Percentiles rank a stretch among this genome's conserved stretches.
Conservation (phyloP, 2,113 vertebrate genomes). For the Manacus vitellinus region DNA sequence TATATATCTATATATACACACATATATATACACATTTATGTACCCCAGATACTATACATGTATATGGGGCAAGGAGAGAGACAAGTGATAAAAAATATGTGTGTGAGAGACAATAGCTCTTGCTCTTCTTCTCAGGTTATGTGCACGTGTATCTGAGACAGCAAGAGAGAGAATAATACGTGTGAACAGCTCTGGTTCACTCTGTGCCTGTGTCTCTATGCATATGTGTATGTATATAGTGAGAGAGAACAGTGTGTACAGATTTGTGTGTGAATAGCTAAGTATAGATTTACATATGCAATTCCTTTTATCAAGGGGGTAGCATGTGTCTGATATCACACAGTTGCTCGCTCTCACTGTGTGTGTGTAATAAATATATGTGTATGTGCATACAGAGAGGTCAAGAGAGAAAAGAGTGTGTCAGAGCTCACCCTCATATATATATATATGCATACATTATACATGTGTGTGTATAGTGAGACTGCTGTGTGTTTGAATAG, state of each 20-base stretch:
- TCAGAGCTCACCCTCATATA: neutral
- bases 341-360: accelerated
- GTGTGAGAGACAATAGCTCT: neutral
- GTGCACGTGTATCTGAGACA: neutral
- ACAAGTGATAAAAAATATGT: neutral
- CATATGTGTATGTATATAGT: accelerated
- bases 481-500: neutral
- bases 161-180: neutral
- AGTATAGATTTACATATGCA: neutral
- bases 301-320: neutral
- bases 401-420: neutral
- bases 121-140: neutral
- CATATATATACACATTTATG: no score
- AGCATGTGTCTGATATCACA: no score
- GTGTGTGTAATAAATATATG: neutral
- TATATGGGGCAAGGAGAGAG: neutral
- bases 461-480: neutral
- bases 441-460: neutral
- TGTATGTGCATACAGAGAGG: neutral
- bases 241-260: neutral
- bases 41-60: neutral
- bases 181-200: neutral
- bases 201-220: no score
- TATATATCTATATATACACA: accelerated
- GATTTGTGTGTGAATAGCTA: neutral